Evolutionary conservation across 2,888 invertebrate genomes (phyloP), one percentile per base, ranked within the genome.

Genomic region (Epistrophella euchroma): DNA sequence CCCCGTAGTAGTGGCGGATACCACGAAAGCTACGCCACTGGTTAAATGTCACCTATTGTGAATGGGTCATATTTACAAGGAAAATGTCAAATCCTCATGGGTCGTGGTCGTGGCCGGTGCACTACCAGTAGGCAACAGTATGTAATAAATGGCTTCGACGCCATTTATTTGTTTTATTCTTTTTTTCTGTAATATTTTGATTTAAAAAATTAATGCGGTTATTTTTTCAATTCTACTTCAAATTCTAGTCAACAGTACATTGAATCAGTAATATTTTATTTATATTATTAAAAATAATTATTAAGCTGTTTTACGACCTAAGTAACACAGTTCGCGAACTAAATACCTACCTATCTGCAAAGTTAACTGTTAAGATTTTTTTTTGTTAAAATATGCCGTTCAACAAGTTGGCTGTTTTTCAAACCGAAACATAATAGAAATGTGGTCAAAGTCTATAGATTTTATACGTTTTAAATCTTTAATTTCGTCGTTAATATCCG

Each of bases 371-470:
- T 22, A 50, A 50, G 6, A 1, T 1, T 2, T 55, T 55, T 25
- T 7, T 28, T 55, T 28, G 1, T n/a, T 32, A 4, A 55, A n/a
- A 58, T 37, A 40, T 60, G 37, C 6, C 60, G 19, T 37, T 60
- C 37, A 11, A 60, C 7, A 60, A 60, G 15, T 60, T 22, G 22
- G 15, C 3, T 13, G 7, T 15, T 19, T 6, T 58, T 40, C 13
- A 37, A 4, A 15, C 4, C 0, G 15, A 35, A 9, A 15, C 0
- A 11, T 64, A 45, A 28, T 11, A 45, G 35, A 64, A 43, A 64
- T 45, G 43, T 43, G 28, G 62, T 2, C 10, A 64, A 64, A 64
- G 13, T 9, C 62, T 28, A 43, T 62, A 28, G 43, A 62, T 45
- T 28, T 45, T 28, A 28, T 43, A 17, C 25, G 43, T 45, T 62